A percentile compares a stretch with the other conserved stretches of the same genome.
Conservation (phyloP, 2,888 invertebrate species). For the Nomada hirtipes region DNA sequence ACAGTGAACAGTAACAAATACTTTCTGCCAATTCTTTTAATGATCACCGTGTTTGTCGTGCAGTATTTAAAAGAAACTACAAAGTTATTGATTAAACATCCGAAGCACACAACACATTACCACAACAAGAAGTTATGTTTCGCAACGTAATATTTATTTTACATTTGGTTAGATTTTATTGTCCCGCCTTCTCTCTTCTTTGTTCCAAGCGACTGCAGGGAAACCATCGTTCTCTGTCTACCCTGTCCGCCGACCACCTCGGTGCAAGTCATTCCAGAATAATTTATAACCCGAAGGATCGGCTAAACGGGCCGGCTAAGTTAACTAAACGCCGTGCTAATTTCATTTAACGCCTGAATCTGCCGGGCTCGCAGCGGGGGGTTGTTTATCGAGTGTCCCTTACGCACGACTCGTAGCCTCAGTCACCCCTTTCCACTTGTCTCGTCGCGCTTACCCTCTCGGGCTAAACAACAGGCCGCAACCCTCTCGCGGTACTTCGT, state of each 20-base stretch:
- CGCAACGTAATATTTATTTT: conserved; percentile 13
- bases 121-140: no score
- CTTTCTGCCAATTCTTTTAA: no score
- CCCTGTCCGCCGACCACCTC: conserved; percentile 43
- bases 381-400: conserved; percentile 76
- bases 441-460: conserved; percentile 29
- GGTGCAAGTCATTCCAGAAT: conserved; percentile 81
- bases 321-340: conserved; percentile 82
- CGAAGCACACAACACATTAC: background rate
- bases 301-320: conserved; percentile 78
- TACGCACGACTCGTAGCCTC: conserved; percentile 24
- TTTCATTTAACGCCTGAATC: conserved; percentile 81
- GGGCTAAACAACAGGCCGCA: background rate
- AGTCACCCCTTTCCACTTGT: conserved; percentile 34
- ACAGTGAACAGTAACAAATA: background rate
- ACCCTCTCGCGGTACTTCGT: conserved; percentile 4
- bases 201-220: background rate
- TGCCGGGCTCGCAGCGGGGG: conserved; percentile 73
- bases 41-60: no score
- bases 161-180: conserved; percentile 52
- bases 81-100: conserved; percentile 35
- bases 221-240: conserved; percentile 22
- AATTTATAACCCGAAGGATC: conserved; percentile 82
- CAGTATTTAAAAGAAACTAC: no score
- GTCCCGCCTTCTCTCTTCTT: conserved; percentile 14